Evolutionary conservation across 2,888 invertebrate species (phyloP), one percentile per base, ranked within the genome.

Genomic region (Pogonocherus hispidulus): DNA sequence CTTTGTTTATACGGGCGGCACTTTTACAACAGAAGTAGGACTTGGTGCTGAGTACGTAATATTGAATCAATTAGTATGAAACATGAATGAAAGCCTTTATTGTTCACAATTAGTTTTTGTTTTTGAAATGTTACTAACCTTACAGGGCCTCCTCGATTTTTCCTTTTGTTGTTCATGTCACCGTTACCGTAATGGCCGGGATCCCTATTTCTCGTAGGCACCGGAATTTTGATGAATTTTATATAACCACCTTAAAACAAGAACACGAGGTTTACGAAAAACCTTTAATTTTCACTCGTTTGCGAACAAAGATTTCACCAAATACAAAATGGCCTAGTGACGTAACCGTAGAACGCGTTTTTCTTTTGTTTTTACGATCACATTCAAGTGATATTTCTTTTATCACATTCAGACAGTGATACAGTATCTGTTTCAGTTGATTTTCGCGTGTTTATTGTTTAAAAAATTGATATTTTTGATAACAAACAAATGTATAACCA

Each of bases 171-270:
- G 86, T 93, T 94, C 91, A 91, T 92, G 85, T 90, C 86, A 84
- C 86, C 87, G 84, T 83, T 89, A 89, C 89, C 91, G 91, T 89
- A 91, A 91, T 89, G 90, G 89, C 90, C 91, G 91, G 92, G 91
- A 90, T 92, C 91, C 89, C 90, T 90, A 89, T 91, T 92, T 88
- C 90, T 91, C 90, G 92, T 92, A 87, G 92, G 92, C 91, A 92
- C 92, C 92, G 93, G 92, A 93, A 93, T 93, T 92, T 93, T 93
- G 92, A 89, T 87, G 69, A 72, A 72, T 74, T 77, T 75, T 78
- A 71, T 67, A 59, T 65, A 44, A 56, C 72, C 70, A 56, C 69
- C 71, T 69, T 69, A 71, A 78, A 79, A 78, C 14, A 79, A 81
- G 75, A 80, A 72, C 67, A 79, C 74, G 65, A 78, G 79, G 77